A percentile compares a stretch with the other conserved stretches of the same genome.
phyloP scores from a whole-genome alignment of 2,888 invertebrate species.

The Ormia ochracea region DNA sequence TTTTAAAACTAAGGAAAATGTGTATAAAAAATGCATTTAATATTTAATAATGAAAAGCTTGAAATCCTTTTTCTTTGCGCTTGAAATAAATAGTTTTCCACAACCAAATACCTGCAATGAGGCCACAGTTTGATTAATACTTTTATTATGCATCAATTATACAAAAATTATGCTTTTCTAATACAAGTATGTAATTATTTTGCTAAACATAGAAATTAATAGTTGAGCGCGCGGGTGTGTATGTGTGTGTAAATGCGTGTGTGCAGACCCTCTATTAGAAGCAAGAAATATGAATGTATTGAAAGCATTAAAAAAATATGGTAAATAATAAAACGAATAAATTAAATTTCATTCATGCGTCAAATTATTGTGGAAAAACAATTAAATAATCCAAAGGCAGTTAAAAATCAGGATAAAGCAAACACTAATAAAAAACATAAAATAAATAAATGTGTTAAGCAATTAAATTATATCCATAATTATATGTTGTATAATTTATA shows the following conservation, averaged over 20 bases:
- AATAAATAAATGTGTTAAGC: too few relatives aligned
- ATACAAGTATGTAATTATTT: too few relatives aligned
- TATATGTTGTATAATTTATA: not conserved
- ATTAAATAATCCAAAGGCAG: not conserved
- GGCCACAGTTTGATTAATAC: too few relatives aligned
- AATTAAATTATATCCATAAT: not conserved
- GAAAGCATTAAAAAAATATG: not conserved
- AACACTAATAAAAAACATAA: not conserved
- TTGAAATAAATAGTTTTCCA: too few relatives aligned
- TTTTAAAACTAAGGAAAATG: not conserved
- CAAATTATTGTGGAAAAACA: conserved; percentile 1
- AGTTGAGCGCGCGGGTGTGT: too few relatives aligned
- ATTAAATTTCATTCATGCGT: conserved; percentile 32
- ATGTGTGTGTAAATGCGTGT: too few relatives aligned
- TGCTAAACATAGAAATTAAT: too few relatives aligned
- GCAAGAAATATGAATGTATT: conserved; percentile 4
- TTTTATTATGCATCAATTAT: too few relatives aligned
- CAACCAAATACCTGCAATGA: too few relatives aligned
- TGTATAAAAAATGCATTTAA: not conserved
- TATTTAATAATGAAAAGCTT: not conserved
- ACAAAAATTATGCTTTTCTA: too few relatives aligned
- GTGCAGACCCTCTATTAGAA: too few relatives aligned
- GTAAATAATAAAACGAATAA: not conserved
- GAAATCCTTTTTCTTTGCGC: too few relatives aligned
- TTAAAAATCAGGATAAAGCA: not conserved